These are phyloP conservation scores for Enteromius anoplus DNA, from an alignment of 2,797 vertebrate genomes.

Conservation along the genomic window DNA sequence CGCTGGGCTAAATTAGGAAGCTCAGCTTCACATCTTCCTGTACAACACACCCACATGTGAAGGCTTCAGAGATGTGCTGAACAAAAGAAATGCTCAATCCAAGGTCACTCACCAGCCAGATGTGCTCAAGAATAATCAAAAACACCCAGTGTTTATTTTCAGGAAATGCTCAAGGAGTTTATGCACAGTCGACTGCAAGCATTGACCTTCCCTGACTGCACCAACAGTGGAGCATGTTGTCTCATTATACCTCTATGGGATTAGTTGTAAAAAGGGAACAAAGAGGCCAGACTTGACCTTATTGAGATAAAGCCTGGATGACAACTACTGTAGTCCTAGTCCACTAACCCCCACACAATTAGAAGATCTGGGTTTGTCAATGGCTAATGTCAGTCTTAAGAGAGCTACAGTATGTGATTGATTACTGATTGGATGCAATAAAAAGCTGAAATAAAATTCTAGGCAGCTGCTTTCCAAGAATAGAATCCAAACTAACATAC, in stretches of 20 bases:
- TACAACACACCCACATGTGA: conserved; percentile 25
- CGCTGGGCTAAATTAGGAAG: conserved; percentile 12
- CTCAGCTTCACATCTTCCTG: conserved; percentile 18
- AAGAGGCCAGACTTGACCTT: background rate
- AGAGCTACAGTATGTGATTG: background rate
- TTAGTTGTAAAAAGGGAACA: background rate
- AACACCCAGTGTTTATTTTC: background rate
- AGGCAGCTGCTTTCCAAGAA: too few species aligned
- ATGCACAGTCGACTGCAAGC: background rate
- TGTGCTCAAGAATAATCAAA: background rate
- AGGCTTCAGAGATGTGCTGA: conserved; percentile 3
- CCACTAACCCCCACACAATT: background rate
- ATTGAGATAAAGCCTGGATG: background rate
- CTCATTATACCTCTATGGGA: background rate
- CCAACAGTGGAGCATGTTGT: background rate
- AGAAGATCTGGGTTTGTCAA: background rate
- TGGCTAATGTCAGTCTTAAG: background rate
- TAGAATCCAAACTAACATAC: background rate
- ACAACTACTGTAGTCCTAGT: background rate
- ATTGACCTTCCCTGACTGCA: background rate
- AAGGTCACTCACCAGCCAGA: conserved; percentile 13
- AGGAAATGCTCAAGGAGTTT: background rate
- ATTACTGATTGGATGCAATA: background rate
- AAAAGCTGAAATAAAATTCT: background rate
- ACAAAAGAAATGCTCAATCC: background rate